A percentile compares a stretch with the other conserved stretches of the same genome.
Evolutionary conservation across 2,113 vertebrate genomes (phyloP).

Genomic region (Hiodon alosoides): DNA sequence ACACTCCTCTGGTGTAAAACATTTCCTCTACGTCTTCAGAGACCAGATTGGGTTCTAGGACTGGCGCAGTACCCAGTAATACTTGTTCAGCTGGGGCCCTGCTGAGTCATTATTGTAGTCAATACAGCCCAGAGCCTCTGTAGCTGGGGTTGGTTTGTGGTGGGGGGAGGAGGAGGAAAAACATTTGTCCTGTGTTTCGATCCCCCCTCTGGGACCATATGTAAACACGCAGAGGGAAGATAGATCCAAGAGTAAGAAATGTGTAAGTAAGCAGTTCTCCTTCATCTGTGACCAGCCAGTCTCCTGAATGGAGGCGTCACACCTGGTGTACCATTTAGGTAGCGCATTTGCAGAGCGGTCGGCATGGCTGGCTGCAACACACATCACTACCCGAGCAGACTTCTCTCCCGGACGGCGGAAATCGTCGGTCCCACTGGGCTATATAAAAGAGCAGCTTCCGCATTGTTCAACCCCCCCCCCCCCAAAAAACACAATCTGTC

Average conservation of each 20-base stretch:
- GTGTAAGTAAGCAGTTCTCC: conserved; percentile 30
- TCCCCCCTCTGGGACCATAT: conserved; percentile 13
- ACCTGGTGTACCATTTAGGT: conserved; percentile 20
- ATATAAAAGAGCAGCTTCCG: conserved; percentile 35
- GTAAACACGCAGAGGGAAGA: conserved; percentile 14
- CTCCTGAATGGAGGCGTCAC: background rate
- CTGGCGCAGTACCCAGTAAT: background rate
- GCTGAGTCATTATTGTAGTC: conserved; percentile 55
- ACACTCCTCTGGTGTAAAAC: background rate
- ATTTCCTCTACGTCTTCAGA: background rate
- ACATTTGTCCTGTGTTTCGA: background rate
- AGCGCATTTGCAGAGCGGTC: background rate
- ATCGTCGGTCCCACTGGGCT: background rate
- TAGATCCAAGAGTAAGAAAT: conserved; percentile 11
- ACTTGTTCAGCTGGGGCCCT: conserved; percentile 12
- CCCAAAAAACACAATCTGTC: conserved; percentile 31
- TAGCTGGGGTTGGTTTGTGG: conserved; percentile 19
- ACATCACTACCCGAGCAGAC: background rate
- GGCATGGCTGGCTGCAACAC: background rate
- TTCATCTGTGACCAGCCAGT: conserved; percentile 28
- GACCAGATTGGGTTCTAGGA: background rate
- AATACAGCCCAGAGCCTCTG: conserved; percentile 26
- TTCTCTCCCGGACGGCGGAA: background rate
- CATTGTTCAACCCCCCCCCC: conserved; percentile 26
- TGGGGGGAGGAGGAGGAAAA: background rate